A percentile compares a stretch with the other conserved stretches of the same genome.
These are phyloP conservation scores for Ctenochaetus hawaiiensis DNA, from an alignment of 2,797 vertebrate species.

Conservation along the genomic window DNA sequence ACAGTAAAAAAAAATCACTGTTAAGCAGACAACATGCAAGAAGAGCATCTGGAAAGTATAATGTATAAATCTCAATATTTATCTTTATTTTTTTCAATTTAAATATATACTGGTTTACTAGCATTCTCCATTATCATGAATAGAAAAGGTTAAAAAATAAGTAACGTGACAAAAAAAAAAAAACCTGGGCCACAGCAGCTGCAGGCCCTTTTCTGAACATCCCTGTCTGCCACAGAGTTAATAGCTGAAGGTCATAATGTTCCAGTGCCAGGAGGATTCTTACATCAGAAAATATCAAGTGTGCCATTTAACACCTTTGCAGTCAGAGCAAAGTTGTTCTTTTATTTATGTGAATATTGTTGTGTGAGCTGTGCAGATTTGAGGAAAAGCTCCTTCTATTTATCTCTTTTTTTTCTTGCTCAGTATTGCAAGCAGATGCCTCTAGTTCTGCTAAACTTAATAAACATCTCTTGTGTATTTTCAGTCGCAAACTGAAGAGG, in stretches of 20 bases:
- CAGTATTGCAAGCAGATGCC: background rate
- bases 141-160: background rate
- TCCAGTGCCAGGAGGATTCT: slow-evolving; percentile 27
- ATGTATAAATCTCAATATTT: background rate
- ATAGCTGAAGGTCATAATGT: slow-evolving; percentile 29
- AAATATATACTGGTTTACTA: too few species aligned
- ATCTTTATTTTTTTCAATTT: too few species aligned
- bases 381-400: background rate
- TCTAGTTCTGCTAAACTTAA: background rate
- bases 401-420: background rate
- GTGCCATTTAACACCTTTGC: slow-evolving; percentile 27
- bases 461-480: slow-evolving; percentile 8
- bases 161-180: slow-evolving; percentile 11
- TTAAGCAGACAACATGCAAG: background rate
- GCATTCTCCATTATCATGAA: too few species aligned
- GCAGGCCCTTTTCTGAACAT: background rate
- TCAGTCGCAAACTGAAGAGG: background rate
- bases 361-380: slow-evolving; percentile 9
- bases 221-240: slow-evolving; percentile 19
- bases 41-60: background rate
- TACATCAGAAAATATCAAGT: slow-evolving; percentile 16
- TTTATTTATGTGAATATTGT: slow-evolving; percentile 13
- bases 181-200: background rate
- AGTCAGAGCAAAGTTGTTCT: background rate
- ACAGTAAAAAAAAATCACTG: background rate